Evolutionary conservation across 2,888 invertebrate genomes (phyloP), one percentile per base, ranked within the genome.

Genomic region (Polydrusus pterygomalis): DNA sequence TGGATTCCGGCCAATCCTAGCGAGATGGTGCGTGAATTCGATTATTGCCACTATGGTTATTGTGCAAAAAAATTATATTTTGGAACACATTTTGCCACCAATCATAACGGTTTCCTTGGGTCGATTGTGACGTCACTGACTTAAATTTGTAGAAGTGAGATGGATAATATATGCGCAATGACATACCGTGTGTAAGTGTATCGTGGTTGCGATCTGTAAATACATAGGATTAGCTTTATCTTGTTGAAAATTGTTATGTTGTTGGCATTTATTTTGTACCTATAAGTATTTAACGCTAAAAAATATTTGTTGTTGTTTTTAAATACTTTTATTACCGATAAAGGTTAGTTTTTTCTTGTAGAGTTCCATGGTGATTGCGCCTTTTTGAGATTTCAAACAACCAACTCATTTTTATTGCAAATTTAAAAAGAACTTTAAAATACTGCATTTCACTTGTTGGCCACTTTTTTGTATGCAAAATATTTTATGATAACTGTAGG

Each of bases 231-330:
- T 40, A 38, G 58, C 45, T 45, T 69, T 69, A 58, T 43, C 43
- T 43, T 69, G 69, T 69, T 69, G 58, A 30, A 45, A 60, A 58
- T 60, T 69, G 45, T 69, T 72, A 25, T 65, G 54, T 72, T 72
- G 64, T 63, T 70, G 30, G 72, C 67, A 72, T 72, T 72, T 72
- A 72, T 47, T 72, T 54, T 47, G 65, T 72, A 65, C 72, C 67
- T 72, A 64, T 70, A 65, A 15, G 54, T 64, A 49, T 64, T 30
- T 63, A 47, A 38, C 2, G 25, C 63, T 63, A 45, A 43, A 11
- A 49, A 49, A 25, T 34, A 34, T 49, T 64, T 2, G 11, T 49
- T 64, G 6, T 11, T 1, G n/a, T 47, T 64, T 64, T 64, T 64
- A 13, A 15, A 63, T 45, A 43, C 6, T 56, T 34, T 56, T 30